Evolutionary conservation across 2,113 vertebrate species (phyloP).

Genomic region (Caloenas nicobarica): DNA sequence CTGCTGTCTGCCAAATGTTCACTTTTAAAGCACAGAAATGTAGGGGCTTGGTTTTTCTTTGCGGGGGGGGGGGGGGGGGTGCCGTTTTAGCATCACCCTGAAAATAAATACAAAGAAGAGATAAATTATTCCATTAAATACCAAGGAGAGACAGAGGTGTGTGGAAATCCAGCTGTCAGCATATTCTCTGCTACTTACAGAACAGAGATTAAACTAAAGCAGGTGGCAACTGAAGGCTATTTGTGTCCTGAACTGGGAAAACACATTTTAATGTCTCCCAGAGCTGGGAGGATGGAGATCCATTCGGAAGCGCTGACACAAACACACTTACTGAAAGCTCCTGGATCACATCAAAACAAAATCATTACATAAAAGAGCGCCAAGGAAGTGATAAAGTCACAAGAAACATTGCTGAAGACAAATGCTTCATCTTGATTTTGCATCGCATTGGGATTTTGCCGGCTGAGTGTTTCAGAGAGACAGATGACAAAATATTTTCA

Average conservation of each 20-base stretch:
- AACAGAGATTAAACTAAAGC: neutral
- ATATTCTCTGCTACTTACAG: neutral
- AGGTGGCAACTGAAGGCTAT: neutral
- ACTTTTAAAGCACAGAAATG: neutral
- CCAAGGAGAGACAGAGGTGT: neutral
- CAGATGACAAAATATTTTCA: neutral
- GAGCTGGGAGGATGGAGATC: neutral
- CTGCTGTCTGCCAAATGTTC: neutral
- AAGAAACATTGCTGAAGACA: neutral
- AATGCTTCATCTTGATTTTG: neutral
- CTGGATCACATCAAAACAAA: neutral
- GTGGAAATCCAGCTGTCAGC: neutral
- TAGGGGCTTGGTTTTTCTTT: neutral
- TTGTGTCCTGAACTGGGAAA: neutral
- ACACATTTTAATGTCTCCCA: neutral
- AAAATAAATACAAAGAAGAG: neutral
- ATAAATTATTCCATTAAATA: neutral
- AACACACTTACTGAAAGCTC: neutral
- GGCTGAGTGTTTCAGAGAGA: neutral
- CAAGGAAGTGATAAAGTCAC: neutral
- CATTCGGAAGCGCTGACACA: neutral
- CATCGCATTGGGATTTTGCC: neutral
- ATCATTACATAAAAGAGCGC: neutral
- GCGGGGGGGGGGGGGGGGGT: fast-evolving
- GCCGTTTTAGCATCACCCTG: neutral